Base-by-base conservation (phyloP, 2,113 vertebrate genomes). In the Ailurus styani region DNA sequence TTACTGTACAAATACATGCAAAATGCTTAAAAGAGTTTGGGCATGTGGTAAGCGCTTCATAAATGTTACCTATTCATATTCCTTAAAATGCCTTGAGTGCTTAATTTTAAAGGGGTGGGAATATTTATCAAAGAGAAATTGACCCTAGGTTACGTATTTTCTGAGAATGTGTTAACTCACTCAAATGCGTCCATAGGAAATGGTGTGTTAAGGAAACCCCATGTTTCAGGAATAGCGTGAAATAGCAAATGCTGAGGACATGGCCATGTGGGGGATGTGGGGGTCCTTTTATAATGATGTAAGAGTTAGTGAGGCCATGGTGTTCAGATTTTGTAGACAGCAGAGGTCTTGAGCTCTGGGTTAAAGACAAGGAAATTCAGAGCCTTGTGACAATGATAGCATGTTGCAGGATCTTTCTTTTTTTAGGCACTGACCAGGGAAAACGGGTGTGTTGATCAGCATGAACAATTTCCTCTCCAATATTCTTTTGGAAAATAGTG, bases 61-160 rank as follows among this genome's bases (percentile, higher is more conserved):
- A 50, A 86, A 64, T 73, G 11, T 86, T 42, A 81, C 37, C 25
- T 85, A n/a, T 83, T 77, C 31, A 11, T 60, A 78, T 62, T 89
- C 79, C 45, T 81, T 87, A 52, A 93, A 91, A 75, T 70, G 57
- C 31, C n/a, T 2, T 62, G 17, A 60, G 64, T 68, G 42, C 45
- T 87, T 93, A 84, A n/a, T 85, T 97, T 82, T 93, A 86, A 34
- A 75, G 13, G 17, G 4, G 6, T 90, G 4, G 37, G 47, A 31
- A 47, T 68, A 50, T 3, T 60, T 13, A 85, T 60, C 20, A 66
- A 78, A 50, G 66, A 42, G 62, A 79, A 23, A 40, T 17, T 57
- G 47, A n/a, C 21, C 37, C 42, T 18, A 31, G 31, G 17, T 72
- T 78, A 20, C 57, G 3, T 23, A 17, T 62, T 91, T 91, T 72